Conservation (phyloP, 2,888 invertebrate species). For the Leptodirus hochenwartii region DNA sequence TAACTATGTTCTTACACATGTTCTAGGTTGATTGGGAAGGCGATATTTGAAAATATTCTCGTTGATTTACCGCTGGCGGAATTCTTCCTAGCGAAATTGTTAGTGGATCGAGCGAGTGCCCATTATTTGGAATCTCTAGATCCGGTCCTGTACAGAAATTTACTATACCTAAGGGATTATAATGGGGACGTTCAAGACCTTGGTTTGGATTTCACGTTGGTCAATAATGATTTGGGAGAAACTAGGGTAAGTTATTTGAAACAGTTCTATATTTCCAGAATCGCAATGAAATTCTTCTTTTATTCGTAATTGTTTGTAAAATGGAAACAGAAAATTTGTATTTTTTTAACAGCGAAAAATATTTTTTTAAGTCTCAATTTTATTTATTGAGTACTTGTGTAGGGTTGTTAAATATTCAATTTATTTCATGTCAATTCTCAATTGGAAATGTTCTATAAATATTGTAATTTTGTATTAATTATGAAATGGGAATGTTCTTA, state of each 20-base stretch:
- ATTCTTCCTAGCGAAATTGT: conserved; percentile 81
- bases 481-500: no score
- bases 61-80: conserved; percentile 91
- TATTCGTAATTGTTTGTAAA: conserved; percentile 2
- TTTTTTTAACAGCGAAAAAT: background rate
- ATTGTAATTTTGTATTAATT: no score
- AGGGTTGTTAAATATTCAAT: no score
- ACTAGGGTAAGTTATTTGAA: conserved; percentile 40
- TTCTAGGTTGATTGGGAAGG: no score
- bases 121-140: conserved; percentile 89
- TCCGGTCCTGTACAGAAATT: conserved; percentile 78
- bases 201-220: conserved; percentile 83
- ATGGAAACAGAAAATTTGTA: conserved; percentile 7
- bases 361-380: no score
- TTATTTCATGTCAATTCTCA: no score
- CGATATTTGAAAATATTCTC: conserved; percentile 84
- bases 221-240: conserved; percentile 79
- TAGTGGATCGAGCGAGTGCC: conserved; percentile 58
- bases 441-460: no score
- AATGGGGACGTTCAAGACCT: conserved; percentile 71
- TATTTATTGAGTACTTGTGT: no score
- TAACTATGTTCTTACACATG: no score
- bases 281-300: conserved; percentile 3
- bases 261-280: no score
- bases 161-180: conserved; percentile 74